A percentile compares a stretch with the other conserved stretches of the same genome.
Evolutionary conservation across 2,888 invertebrate species (phyloP).

Genomic region (Acanthosoma haemorrhoidale): DNA sequence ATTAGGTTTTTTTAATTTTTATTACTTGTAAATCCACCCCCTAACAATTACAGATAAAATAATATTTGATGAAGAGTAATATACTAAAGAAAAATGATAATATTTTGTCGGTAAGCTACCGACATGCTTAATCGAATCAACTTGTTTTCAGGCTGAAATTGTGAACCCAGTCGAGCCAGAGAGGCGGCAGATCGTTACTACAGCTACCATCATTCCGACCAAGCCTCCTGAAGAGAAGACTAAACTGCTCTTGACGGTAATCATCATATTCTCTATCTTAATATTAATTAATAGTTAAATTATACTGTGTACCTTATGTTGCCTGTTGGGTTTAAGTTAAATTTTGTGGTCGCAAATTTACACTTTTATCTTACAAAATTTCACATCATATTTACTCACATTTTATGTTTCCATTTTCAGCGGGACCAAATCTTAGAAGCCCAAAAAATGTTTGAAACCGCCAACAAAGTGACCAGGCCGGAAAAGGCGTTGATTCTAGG

Average conservation of each 20-base stretch:
- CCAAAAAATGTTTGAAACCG: constrained; percentile 94
- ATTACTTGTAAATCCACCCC: no score
- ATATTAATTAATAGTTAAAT: background rate
- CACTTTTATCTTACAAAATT: no score
- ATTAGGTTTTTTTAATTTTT: no score
- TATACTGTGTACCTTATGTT: background rate
- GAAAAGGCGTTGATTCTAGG: constrained; percentile 96
- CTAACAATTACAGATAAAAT: no score
- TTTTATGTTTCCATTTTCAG: constrained; percentile 51
- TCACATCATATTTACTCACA: background rate
- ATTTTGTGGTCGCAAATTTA: background rate
- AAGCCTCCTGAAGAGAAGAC: constrained; percentile 27
- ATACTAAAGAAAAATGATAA: no score
- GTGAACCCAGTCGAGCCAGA: constrained; percentile 13
- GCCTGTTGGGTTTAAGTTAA: background rate
- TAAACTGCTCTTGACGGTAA: constrained; percentile 18
- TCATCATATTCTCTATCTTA: background rate
- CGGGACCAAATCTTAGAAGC: constrained; percentile 94
- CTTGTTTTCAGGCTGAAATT: constrained; percentile 18
- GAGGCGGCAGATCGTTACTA: constrained; percentile 11
- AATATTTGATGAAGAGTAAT: no score
- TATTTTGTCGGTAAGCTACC: no score
- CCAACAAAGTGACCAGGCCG: constrained; percentile 90
- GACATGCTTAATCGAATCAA: no score
- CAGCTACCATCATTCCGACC: constrained; percentile 14